phyloP scores from a whole-genome alignment of 1,140 invertebrate genomes.

The Formica selysi region DNA sequence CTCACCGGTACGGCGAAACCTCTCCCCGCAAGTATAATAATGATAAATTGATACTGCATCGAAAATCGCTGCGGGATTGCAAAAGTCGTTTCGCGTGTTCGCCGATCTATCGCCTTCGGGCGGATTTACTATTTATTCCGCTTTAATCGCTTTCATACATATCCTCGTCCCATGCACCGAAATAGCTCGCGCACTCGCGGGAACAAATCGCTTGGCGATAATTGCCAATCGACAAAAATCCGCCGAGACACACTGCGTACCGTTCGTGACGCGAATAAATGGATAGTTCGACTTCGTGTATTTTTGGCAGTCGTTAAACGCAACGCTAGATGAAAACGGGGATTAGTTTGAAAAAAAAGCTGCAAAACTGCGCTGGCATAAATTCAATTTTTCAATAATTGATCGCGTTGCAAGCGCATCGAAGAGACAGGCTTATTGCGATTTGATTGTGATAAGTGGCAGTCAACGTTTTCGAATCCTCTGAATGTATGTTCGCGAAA shows the following conservation, averaged over 20 bases:
- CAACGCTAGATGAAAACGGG: constrained; percentile 12
- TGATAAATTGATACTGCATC: constrained; percentile 50
- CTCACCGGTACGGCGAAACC: neutral
- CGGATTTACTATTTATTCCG: constrained; percentile 61
- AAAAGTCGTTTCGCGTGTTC: constrained; percentile 42
- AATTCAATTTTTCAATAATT: constrained; percentile 17
- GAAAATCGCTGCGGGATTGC: constrained; percentile 11
- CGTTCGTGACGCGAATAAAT: constrained; percentile 52
- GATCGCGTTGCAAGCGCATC: constrained; percentile 20
- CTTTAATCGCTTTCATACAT: constrained; percentile 37
- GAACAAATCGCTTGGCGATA: constrained; percentile 54
- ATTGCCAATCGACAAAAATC: constrained; percentile 59
- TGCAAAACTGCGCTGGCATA: constrained; percentile 18
- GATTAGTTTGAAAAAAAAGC: constrained; percentile 39
- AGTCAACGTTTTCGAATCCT: constrained; percentile 21
- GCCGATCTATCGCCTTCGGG: constrained; percentile 34
- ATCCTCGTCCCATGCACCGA: neutral
- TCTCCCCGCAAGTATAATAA: constrained; percentile 43
- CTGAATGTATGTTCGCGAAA: neutral
- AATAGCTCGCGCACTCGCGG: constrained; percentile 19
- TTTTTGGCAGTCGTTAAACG: constrained; percentile 40
- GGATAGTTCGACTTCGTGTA: constrained; percentile 50
- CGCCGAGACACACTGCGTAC: constrained; percentile 13
- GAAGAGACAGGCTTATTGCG: constrained; percentile 2
- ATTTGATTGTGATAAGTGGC: constrained; percentile 16